Evolutionary conservation across 2,113 vertebrate genomes (phyloP).

Genomic region (Xenus cinereus): DNA sequence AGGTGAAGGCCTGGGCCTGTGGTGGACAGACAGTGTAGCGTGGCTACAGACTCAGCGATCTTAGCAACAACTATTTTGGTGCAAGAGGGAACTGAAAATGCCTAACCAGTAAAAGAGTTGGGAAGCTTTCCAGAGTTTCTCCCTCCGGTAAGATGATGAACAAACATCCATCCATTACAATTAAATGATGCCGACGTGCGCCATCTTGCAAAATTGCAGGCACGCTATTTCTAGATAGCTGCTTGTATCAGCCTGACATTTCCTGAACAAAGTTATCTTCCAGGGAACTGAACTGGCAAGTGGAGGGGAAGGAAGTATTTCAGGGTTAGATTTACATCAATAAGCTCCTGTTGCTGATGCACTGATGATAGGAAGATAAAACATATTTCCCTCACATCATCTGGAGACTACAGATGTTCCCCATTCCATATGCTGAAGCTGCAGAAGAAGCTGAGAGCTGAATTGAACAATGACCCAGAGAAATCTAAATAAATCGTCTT

Average conservation of each 20-base stretch:
- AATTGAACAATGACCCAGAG: background rate
- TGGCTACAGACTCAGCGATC: background rate
- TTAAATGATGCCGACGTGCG: background rate
- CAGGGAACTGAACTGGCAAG: slow-evolving; percentile 28
- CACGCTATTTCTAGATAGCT: background rate
- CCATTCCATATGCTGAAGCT: slow-evolving; percentile 1
- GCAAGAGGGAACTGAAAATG: background rate
- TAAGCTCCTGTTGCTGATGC: slow-evolving; percentile 46
- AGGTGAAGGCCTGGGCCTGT: background rate
- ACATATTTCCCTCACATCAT: slow-evolving; percentile 1
- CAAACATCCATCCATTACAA: background rate
- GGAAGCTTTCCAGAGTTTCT: background rate
- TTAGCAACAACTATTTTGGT: background rate
- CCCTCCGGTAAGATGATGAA: background rate
- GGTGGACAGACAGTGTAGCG: background rate
- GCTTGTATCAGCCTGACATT: slow-evolving; percentile 37
- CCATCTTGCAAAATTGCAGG: background rate
- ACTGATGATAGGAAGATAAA: slow-evolving; percentile 54
- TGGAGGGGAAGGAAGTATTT: slow-evolving; percentile 36
- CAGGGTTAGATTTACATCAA: slow-evolving; percentile 50
- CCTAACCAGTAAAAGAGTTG: background rate
- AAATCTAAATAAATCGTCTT: slow-evolving; percentile 2
- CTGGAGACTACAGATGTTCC: slow-evolving; percentile 29
- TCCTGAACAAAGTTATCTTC: slow-evolving; percentile 45
- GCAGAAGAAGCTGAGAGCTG: background rate